Conservation (phyloP, 2,888 invertebrate genomes). For the Orthosia gothica region DNA sequence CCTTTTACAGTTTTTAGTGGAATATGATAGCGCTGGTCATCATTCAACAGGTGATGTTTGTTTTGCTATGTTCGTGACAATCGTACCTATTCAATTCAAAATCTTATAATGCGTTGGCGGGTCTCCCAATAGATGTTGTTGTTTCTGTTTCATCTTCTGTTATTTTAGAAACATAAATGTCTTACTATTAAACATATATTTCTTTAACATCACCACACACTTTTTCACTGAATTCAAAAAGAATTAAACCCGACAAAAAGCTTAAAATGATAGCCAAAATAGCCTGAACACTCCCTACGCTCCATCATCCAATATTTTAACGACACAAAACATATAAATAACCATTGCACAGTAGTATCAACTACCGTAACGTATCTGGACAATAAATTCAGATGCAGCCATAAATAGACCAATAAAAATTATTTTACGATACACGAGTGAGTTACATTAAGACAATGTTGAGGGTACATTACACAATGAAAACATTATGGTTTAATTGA, state of each 20-base stretch:
- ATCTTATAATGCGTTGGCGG: background rate
- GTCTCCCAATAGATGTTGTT: background rate
- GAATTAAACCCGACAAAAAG: slow-evolving; percentile 4
- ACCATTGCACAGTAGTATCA: slow-evolving; percentile 78
- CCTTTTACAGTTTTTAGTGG: slow-evolving; percentile 79
- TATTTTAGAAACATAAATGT: background rate
- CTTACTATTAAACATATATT: too few species aligned
- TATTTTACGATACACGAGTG: slow-evolving; percentile 88
- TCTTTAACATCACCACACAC: background rate
- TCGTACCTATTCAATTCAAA: slow-evolving; percentile 25
- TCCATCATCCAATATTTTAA: slow-evolving; percentile 67
- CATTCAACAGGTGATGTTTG: slow-evolving; percentile 82
- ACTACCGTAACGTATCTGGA: slow-evolving; percentile 88
- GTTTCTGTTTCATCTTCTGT: background rate
- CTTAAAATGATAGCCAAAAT: slow-evolving; percentile 36
- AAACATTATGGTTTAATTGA: slow-evolving; percentile 90
- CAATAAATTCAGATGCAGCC: slow-evolving; percentile 86
- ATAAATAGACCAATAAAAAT: slow-evolving; percentile 91
- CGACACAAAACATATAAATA: slow-evolving; percentile 79
- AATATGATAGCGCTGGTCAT: slow-evolving; percentile 78
- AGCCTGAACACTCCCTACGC: slow-evolving; percentile 27
- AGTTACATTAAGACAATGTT: slow-evolving; percentile 91
- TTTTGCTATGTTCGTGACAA: slow-evolving; percentile 66
- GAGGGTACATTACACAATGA: slow-evolving; percentile 87
- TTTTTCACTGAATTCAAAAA: slow-evolving; percentile 5